These are phyloP conservation scores for Chirona hameri DNA, from an alignment of 2,888 invertebrate species.

Conservation along the genomic window DNA sequence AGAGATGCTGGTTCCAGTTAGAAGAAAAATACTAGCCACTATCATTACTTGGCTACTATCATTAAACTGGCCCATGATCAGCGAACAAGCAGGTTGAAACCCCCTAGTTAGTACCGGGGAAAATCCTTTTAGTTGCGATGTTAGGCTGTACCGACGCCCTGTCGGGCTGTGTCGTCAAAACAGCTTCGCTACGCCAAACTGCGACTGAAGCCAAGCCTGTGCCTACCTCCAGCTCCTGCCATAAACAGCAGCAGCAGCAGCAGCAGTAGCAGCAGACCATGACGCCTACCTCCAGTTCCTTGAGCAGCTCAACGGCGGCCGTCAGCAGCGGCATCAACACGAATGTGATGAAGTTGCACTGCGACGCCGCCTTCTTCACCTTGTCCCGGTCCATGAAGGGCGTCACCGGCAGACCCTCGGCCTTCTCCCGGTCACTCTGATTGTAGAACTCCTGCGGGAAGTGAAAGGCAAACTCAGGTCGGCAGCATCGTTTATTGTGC, in stretches of 20 bases:
- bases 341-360: slow-evolving; percentile 77
- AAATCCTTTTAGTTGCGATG: too few species aligned
- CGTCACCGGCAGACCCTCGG: slow-evolving; percentile 75
- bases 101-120: too few species aligned
- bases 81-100: too few species aligned
- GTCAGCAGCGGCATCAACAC: slow-evolving; percentile 76
- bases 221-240: slow-evolving; percentile 65
- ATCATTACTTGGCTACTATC: too few species aligned
- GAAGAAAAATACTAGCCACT: too few species aligned
- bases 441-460: slow-evolving; percentile 63
- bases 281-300: slow-evolving; percentile 62
- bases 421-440: slow-evolving; percentile 74
- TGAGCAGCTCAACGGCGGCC: slow-evolving; percentile 67
- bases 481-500: too few species aligned
- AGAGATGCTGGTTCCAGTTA: too few species aligned
- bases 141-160: too few species aligned
- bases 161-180: too few species aligned
- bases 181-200: too few species aligned
- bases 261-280: slow-evolving; percentile 58
- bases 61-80: too few species aligned
- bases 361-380: slow-evolving; percentile 76
- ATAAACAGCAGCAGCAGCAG: slow-evolving; percentile 70
- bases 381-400: slow-evolving; percentile 84
- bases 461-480: slow-evolving; percentile 31
- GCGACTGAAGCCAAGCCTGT: too few species aligned